Percentiles rank a stretch among this genome's conserved stretches.
These are phyloP conservation scores for Apomyelois bistriatella DNA, from an alignment of 2,888 invertebrate genomes.

Conservation along the genomic window DNA sequence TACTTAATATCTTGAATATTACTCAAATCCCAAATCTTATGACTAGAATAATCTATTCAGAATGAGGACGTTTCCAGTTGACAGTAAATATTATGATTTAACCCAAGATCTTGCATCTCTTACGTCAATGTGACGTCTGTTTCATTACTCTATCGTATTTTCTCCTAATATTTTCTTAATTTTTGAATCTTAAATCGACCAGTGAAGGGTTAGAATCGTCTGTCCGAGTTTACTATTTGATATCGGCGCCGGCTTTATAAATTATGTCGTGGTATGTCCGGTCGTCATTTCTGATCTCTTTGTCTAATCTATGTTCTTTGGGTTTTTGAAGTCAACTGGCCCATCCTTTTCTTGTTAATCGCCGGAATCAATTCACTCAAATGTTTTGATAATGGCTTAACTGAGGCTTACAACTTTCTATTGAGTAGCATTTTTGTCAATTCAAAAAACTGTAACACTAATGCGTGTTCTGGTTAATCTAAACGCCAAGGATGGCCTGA, in stretches of 20 bases:
- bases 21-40: conserved; percentile 35
- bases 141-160: conserved; percentile 60
- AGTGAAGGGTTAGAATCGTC: conserved; percentile 47
- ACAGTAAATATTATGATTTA: conserved; percentile 75
- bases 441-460: conserved; percentile 21
- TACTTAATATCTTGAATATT: conserved; percentile 21
- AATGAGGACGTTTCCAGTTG: conserved; percentile 56
- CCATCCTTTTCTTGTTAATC: conserved; percentile 41
- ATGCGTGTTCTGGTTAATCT: conserved; percentile 24
- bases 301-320: conserved; percentile 52
- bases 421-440: conserved; percentile 20
- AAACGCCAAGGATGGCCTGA: conserved; percentile 44
- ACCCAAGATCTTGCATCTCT: conserved; percentile 69
- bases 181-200: conserved; percentile 44
- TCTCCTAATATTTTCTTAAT: conserved; percentile 44
- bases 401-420: conserved; percentile 37
- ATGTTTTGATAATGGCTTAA: conserved; percentile 48
- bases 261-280: conserved; percentile 73
- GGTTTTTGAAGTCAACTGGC: conserved; percentile 52
- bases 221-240: conserved; percentile 55
- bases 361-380: conserved; percentile 29
- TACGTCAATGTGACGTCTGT: conserved; percentile 77
- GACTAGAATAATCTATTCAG: conserved; percentile 62
- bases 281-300: conserved; percentile 62
- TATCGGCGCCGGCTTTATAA: conserved; percentile 64